Conservation (phyloP, 2,888 invertebrate genomes). For the Andrena praecox region DNA sequence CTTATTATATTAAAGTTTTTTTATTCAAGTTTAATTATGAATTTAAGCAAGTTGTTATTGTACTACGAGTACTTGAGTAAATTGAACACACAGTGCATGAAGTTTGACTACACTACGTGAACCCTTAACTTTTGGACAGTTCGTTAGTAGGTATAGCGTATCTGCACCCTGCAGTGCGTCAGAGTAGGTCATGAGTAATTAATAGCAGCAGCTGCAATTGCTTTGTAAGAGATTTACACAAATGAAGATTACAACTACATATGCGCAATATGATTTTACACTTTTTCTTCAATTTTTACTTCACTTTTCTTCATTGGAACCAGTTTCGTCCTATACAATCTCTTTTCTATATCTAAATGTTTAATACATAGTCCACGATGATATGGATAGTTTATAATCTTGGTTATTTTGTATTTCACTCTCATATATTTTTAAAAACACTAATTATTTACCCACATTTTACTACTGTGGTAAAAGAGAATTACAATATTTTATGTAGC, state of each 20-base stretch:
- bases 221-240: background rate
- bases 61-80: background rate
- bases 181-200: constrained; percentile 56
- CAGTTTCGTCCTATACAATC: background rate
- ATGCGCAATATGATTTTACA: background rate
- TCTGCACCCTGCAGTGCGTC: constrained; percentile 47
- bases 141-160: constrained; percentile 46
- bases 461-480: background rate
- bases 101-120: constrained; percentile 32
- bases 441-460: background rate
- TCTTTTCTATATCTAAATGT: background rate
- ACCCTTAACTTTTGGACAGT: constrained; percentile 26
- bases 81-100: constrained; percentile 8
- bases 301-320: background rate
- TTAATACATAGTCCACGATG: background rate
- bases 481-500: background rate
- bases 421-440: background rate
- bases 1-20: too few species aligned
- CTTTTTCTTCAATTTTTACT: background rate
- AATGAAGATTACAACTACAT: background rate
- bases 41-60: background rate
- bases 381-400: background rate
- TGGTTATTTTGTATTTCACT: too few species aligned
- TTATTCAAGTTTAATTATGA: too few species aligned
- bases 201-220: constrained; percentile 40